Conservation (phyloP, 2,113 vertebrate genomes). For the Pavo muticus region DNA sequence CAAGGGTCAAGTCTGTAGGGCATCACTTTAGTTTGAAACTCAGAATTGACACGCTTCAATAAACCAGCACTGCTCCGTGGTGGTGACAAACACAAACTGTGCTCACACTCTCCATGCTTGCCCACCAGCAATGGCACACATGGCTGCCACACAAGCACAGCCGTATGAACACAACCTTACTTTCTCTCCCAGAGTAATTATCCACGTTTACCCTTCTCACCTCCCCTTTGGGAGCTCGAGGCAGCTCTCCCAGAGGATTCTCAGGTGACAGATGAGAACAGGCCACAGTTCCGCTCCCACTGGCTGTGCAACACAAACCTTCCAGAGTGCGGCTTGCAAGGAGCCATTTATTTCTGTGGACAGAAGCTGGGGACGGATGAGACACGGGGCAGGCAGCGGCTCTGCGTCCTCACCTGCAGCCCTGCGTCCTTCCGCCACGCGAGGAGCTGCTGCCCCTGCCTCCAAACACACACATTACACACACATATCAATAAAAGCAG, state of each 20-base stretch:
- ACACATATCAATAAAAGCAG: neutral
- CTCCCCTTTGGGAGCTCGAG: accelerated
- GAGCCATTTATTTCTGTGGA: neutral
- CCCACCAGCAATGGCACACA: no score
- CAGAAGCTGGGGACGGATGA: neutral
- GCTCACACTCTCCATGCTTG: neutral
- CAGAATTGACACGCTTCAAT: neutral
- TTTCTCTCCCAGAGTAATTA: neutral
- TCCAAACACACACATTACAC: neutral
- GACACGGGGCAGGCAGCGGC: no score
- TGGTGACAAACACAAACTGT: no score
- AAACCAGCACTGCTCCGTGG: neutral
- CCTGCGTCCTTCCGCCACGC: no score
- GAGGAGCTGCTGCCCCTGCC: neutral
- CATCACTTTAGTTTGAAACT: neutral
- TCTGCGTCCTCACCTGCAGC: neutral
- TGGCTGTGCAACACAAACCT: neutral
- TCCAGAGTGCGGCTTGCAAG: neutral
- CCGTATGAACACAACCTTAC: neutral
- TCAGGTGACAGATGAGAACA: neutral
- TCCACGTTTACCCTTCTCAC: accelerated
- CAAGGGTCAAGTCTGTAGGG: neutral
- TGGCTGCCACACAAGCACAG: neutral
- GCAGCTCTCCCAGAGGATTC: neutral
- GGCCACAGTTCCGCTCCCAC: neutral